These are phyloP conservation scores for Apodemus speciosus DNA, from an alignment of 2,113 vertebrate genomes.

Conservation along the genomic window DNA sequence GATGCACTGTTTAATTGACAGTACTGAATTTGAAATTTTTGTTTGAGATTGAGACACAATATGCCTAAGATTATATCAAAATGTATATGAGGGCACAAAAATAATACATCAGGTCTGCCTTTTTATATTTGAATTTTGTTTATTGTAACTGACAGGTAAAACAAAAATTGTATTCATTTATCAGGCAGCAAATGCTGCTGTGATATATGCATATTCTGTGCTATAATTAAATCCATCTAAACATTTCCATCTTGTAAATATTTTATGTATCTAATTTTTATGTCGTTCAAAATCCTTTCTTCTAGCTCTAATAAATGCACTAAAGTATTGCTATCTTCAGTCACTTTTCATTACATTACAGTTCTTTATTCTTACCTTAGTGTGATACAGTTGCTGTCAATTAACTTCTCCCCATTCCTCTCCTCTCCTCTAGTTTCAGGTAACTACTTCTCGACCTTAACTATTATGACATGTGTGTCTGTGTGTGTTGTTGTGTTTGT, in stretches of 20 bases:
- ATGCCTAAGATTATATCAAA: conserved; percentile 8
- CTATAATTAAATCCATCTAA: not conserved
- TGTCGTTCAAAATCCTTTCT: not conserved
- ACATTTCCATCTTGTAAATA: not conserved
- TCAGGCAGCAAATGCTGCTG: not conserved
- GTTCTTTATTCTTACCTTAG: not conserved
- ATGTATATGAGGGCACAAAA: not conserved
- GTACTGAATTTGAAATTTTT: not conserved
- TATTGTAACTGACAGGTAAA: not conserved
- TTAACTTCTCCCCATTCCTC: not conserved
- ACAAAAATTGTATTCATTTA: not conserved
- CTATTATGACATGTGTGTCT: not conserved
- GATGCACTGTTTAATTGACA: conserved; percentile 25
- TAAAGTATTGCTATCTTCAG: not conserved
- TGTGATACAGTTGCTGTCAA: no score
- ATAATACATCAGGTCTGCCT: not conserved
- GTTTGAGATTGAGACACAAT: not conserved
- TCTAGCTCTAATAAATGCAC: not conserved
- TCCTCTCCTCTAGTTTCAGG: not conserved
- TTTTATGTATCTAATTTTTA: no score
- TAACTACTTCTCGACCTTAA: not conserved
- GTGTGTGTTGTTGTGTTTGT: not conserved
- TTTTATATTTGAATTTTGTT: not conserved
- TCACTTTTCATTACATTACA: not conserved
- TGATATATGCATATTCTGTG: not conserved